Conservation (phyloP, 2,797 vertebrate species). For the Sardinella longiceps region DNA sequence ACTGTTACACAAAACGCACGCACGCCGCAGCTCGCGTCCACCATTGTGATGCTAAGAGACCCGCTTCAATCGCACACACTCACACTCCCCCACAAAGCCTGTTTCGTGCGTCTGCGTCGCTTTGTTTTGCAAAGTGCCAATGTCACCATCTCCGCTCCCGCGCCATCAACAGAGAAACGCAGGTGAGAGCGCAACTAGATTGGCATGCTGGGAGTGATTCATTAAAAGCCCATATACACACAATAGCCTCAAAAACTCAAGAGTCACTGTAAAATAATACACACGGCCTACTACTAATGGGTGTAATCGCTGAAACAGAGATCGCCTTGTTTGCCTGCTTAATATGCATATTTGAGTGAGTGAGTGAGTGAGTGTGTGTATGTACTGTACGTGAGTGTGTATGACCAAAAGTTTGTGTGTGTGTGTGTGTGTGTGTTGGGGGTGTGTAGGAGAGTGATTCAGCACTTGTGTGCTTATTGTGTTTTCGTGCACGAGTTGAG, state of each 20-base stretch:
- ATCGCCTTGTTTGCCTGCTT: background rate
- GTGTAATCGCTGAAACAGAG: background rate
- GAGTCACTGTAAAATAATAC: background rate
- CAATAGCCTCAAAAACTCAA: background rate
- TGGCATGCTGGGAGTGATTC: too few species aligned
- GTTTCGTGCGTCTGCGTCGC: conserved; percentile 2
- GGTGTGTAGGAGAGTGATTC: background rate
- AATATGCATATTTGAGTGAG: background rate
- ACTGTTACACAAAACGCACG: conserved; percentile 32
- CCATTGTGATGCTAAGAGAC: conserved; percentile 42
- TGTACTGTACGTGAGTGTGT: background rate
- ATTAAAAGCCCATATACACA: background rate
- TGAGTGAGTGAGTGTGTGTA: background rate
- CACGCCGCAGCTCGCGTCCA: conserved; percentile 31
- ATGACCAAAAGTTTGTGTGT: background rate
- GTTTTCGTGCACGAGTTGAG: background rate
- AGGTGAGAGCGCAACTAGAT: background rate
- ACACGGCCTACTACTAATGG: background rate
- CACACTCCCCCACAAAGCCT: conserved; percentile 12
- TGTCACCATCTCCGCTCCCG: background rate
- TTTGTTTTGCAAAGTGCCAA: conserved; percentile 14
- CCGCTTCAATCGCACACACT: conserved; percentile 3
- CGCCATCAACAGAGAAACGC: background rate
- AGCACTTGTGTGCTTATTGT: conserved; percentile 16
- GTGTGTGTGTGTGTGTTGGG: background rate